Base-by-base conservation (phyloP, 2,113 vertebrate species). In the Carlito syrichta region DNA sequence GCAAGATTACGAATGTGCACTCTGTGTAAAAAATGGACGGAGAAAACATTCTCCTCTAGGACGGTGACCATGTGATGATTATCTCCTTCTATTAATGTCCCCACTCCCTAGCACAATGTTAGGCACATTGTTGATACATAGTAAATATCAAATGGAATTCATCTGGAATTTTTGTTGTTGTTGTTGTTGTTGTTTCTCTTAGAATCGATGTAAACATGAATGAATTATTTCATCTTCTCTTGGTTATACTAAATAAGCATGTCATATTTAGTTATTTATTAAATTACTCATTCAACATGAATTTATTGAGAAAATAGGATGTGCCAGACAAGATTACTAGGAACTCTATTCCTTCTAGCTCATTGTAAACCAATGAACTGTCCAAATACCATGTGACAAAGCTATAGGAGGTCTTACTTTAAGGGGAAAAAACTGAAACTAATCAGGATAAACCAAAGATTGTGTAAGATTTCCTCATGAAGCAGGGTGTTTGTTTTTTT, bases 41-140 rank as follows among this genome's bases (percentile, higher is more conserved):
- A 22, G 62, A 22, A 14, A 63, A 22, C 23, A 19, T 27, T 89
- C 68, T 69, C 25, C 86, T 85, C 54, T 58, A 60, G 35, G 27
- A 69, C 1, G 14, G 35, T 54, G 23, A n/a, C 20, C 11, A 0
- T 54, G 23, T 45, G 1, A 2, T 63, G n/a, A n/a, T 2, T 3
- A 0, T 43, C 2, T 45, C 40, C 7, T 50, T 71, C 27, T 27
- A 27, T 52, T 54, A 25, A 11, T 19, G 0, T 45, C 13, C 38
- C 60, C 52, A 58, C 35, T 3, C 13, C 19, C 16, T 12, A 40
- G 48, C 66, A 63, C 14, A 38, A 60, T 50, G 69, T 20, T 68
- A 68, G 69, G 43, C 22, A 74, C 43, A 71, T 82, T 60, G 25
- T n/a, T 83, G 58, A 22, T 19, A 32, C 3, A 45, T n/a, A 60